phyloP scores from a whole-genome alignment of 2,888 invertebrate genomes.

The Colostygia pectinataria region DNA sequence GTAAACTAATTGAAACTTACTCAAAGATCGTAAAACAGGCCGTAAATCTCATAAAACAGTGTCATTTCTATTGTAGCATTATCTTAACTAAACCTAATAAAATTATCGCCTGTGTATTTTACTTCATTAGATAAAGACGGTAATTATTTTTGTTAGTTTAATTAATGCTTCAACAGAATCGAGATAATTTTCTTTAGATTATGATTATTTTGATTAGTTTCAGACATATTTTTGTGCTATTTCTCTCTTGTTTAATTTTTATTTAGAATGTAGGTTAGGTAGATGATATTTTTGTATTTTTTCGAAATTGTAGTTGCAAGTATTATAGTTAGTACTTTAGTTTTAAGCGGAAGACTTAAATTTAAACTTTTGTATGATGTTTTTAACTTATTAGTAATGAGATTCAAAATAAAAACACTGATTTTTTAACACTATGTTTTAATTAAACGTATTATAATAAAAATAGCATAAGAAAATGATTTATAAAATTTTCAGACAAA shows the following conservation, averaged over 20 bases:
- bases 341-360: constrained; percentile 42
- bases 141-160: too few species aligned
- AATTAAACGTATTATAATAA: too few species aligned
- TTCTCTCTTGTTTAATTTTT: constrained; percentile 3
- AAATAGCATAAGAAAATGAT: too few species aligned
- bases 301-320: constrained; percentile 51
- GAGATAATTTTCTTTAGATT: constrained; percentile 1
- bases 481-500: too few species aligned
- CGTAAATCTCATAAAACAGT: constrained; percentile 12
- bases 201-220: background rate
- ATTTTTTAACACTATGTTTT: constrained; percentile 47
- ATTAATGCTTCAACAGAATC: too few species aligned
- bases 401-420: constrained; percentile 67
- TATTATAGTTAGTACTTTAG: constrained; percentile 59
- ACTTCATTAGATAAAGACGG: too few species aligned
- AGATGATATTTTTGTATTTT: constrained; percentile 58
- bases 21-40: too few species aligned
- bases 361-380: constrained; percentile 71
- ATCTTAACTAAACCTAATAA: too few species aligned
- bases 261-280: constrained; percentile 30
- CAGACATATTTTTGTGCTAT: constrained; percentile 7
- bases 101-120: too few species aligned
- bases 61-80: too few species aligned
- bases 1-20: too few species aligned
- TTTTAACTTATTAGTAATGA: constrained; percentile 56